Evolutionary conservation across 1,140 invertebrate genomes (phyloP).

Genomic region (Eueides isabella): DNA sequence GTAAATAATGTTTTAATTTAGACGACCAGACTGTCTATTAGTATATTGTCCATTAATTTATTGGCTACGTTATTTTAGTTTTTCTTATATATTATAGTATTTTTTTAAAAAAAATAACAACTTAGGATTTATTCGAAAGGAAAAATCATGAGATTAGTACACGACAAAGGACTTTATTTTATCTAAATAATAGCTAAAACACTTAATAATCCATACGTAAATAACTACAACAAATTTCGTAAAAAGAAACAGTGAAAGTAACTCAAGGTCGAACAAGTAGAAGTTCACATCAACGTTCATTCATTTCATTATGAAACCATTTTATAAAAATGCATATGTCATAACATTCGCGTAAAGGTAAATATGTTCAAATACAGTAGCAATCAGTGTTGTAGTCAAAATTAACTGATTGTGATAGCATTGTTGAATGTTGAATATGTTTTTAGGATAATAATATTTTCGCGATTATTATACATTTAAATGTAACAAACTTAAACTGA

Average conservation of each 20-base stretch:
- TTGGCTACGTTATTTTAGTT: no score
- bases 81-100: no score
- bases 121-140: no score
- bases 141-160: no score
- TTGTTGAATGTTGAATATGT: background rate
- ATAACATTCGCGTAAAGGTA: background rate
- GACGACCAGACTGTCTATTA: no score
- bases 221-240: background rate
- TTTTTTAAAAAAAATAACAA: no score
- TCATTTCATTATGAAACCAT: background rate
- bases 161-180: background rate
- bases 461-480: no score
- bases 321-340: constrained; percentile 1
- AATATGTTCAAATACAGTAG: no score
- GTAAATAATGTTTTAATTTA: background rate
- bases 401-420: background rate
- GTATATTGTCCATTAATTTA: no score
- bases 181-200: background rate
- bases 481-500: no score
- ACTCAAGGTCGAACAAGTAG: constrained; percentile 8
- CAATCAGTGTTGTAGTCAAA: background rate
- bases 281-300: constrained; percentile 5
- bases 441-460: no score
- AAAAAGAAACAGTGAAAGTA: constrained; percentile 11
- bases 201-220: background rate